phyloP scores from a whole-genome alignment of 2,113 vertebrate genomes.

The Micromys minutus region DNA sequence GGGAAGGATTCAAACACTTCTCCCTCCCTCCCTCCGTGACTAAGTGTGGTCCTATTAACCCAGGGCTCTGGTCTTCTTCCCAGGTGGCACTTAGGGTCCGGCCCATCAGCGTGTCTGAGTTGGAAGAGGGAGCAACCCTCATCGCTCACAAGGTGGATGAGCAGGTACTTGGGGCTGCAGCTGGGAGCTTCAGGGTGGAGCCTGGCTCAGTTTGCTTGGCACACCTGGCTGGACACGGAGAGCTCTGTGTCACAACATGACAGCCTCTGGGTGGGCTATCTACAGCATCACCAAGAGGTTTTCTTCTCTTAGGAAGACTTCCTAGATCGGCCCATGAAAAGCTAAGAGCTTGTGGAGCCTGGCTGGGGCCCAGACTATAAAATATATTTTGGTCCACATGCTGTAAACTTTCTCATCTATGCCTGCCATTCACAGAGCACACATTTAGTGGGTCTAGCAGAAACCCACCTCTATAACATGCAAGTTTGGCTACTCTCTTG shows the following conservation, averaged over 20 bases:
- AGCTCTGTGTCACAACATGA: not conserved
- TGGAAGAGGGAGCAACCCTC: conserved; percentile 90
- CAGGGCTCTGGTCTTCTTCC: not conserved
- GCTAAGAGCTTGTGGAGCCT: not conserved
- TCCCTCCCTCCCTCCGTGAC: not conserved
- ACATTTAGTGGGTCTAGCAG: fast-evolving
- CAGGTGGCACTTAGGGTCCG: conserved; percentile 94
- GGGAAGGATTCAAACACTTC: not conserved
- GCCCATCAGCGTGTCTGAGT: conserved; percentile 91
- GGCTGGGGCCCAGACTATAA: not conserved
- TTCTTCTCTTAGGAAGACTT: conserved; percentile 15
- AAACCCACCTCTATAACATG: not conserved
- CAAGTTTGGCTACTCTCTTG: not conserved
- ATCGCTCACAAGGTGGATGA: conserved; percentile 92
- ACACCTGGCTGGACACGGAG: not conserved
- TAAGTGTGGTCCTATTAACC: fast-evolving
- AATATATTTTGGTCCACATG: not conserved
- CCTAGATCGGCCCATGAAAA: not conserved
- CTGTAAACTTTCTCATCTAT: not conserved
- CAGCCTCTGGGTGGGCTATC: too few relatives aligned
- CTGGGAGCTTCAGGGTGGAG: not conserved
- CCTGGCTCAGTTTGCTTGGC: not conserved
- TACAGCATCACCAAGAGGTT: not conserved
- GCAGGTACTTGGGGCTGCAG: conserved; percentile 85
- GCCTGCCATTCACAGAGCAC: fast-evolving